Base-by-base conservation (phyloP, 2,113 vertebrate genomes). In the Eretmochelys imbricata region DNA sequence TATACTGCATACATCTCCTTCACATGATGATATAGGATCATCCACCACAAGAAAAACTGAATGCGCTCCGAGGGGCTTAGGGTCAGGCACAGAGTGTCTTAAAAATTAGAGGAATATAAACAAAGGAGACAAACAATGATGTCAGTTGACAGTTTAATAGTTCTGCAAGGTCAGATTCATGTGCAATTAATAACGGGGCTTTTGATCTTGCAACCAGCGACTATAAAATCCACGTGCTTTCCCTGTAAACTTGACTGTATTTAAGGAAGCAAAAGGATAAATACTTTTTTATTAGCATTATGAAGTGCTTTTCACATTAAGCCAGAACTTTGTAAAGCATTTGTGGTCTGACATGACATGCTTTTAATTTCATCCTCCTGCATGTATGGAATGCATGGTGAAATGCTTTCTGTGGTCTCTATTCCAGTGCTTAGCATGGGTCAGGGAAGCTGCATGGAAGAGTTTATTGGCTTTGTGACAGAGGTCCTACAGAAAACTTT, bases 161-260 rank as follows among this genome's bases (percentile, higher is more conserved):
- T 91, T 89, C 91, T 49, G 42, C 79, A 84, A 35, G 87, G 82
- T 65, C 69, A 8, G 75, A 82, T 96, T 93, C 97, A 96, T 87
- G n/a, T 96, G 96, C 87, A 89, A 84, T 97, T 95, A 96, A 97
- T 96, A 95, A 95, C 16, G 9, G 87, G 14, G 49, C 94, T 96
- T 98, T 96, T 95, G 96, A 96, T 97, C 88, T 76, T 78, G 80
- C 88, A 89, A 82, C 94, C 95, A 95, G 85, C 93, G 80, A 69
- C 88, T 91, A 62, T 38, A 4, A 54, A 87, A 88, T n/a, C 72
- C 96, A 96, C 84, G 84, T 96, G 91, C 87, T 90, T 80, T 94
- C 88, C 90, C 92, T 89, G 62, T 42, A 54, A 19, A 1, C 69
- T 94, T 93, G 93, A 95, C 96, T 95, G 83, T n/a, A 87, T 35